Conservation (phyloP, 1,140 invertebrate genomes). For the Leucophenga varia region DNA sequence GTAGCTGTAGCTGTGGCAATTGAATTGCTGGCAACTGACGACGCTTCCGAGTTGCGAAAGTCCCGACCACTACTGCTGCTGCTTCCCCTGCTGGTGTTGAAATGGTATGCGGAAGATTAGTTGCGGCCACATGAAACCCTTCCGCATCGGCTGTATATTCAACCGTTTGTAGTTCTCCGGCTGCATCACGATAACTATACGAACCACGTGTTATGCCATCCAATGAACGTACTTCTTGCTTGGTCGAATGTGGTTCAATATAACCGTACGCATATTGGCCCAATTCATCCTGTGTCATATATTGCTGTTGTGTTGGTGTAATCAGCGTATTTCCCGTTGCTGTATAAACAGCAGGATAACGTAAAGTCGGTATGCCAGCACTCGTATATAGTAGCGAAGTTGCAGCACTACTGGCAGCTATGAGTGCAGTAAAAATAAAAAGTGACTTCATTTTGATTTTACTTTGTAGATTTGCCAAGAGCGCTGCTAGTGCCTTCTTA, state of each 20-base stretch:
- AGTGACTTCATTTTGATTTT: slow-evolving; percentile 34
- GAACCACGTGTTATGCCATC: slow-evolving; percentile 68
- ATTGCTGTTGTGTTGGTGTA: slow-evolving; percentile 58
- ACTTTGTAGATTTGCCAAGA: neutral
- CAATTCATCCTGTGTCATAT: slow-evolving; percentile 65
- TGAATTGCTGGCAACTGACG: neutral
- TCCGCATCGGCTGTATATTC: slow-evolving; percentile 62
- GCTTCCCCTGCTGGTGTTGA: no score
- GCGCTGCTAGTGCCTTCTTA: slow-evolving; percentile 13
- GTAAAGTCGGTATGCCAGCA: slow-evolving; percentile 10
- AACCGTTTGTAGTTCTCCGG: slow-evolving; percentile 65
- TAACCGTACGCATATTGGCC: slow-evolving; percentile 72
- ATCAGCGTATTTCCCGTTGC: slow-evolving; percentile 33
- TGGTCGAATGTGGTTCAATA: slow-evolving; percentile 63
- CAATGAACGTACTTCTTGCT: slow-evolving; percentile 64
- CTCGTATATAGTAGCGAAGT: slow-evolving; percentile 2
- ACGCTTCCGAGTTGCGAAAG: no score
- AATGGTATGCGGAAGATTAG: slow-evolving; percentile 62
- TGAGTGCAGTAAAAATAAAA: slow-evolving; percentile 12
- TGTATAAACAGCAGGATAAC: slow-evolving; percentile 37
- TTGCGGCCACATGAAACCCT: slow-evolving; percentile 68
- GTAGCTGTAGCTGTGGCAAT: slow-evolving; percentile 21
- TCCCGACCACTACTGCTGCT: neutral
- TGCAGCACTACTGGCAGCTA: neutral
- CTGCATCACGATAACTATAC: slow-evolving; percentile 67